Evolutionary conservation across 2,113 vertebrate genomes (phyloP).

Genomic region (Sterna hirundo): DNA sequence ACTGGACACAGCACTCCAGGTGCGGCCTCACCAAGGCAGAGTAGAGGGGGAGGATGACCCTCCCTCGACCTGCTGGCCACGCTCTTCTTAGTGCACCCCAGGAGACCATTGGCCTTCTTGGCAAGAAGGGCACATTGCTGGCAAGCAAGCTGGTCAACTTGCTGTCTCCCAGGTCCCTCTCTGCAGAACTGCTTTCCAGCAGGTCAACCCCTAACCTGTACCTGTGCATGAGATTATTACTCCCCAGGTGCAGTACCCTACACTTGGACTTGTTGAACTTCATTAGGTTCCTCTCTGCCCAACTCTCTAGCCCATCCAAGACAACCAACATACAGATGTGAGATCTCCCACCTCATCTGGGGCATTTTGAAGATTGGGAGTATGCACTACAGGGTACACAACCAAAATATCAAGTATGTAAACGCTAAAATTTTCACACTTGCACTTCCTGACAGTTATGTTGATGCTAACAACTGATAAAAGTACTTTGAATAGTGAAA

Average conservation of each 20-base stretch:
- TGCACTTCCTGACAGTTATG: background rate
- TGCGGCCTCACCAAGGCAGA: background rate
- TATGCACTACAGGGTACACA: background rate
- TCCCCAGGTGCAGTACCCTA: background rate
- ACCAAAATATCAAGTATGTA: background rate
- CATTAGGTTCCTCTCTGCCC: background rate
- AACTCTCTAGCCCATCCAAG: background rate
- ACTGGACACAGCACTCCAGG: background rate
- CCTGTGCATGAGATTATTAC: background rate
- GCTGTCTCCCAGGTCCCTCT: background rate
- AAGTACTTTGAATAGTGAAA: background rate
- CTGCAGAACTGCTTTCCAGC: background rate
- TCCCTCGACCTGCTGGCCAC: background rate
- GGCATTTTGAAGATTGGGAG: background rate
- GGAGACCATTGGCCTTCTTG: background rate
- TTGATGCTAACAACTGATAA: background rate
- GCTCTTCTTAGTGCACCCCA: background rate
- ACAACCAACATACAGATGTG: background rate
- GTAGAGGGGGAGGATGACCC: background rate
- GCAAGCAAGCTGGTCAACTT: background rate
- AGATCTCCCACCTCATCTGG: background rate
- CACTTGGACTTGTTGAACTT: background rate
- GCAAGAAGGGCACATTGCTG: background rate
- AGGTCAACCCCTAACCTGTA: background rate
- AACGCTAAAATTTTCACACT: background rate